phyloP scores from a whole-genome alignment of 2,797 vertebrate species.

The Esox masquinongy region DNA sequence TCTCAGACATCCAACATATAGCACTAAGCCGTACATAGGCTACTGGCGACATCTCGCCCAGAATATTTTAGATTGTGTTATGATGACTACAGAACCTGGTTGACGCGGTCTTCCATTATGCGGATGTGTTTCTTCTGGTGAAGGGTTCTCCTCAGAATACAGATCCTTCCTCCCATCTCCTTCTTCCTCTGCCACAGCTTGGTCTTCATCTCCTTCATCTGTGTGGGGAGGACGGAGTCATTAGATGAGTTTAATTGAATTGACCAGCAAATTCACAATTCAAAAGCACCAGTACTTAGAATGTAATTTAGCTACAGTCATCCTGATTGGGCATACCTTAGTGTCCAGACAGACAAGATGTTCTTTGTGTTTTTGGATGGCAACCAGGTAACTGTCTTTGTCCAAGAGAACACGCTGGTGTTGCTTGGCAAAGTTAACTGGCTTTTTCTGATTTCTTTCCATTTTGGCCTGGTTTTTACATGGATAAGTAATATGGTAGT shows the following conservation, averaged over 20 bases:
- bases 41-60: background rate
- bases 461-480: slow-evolving; percentile 2
- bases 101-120: slow-evolving; percentile 6
- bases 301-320: background rate
- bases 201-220: slow-evolving; percentile 3
- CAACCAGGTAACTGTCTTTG: background rate
- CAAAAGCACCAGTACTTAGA: background rate
- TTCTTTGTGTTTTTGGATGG: slow-evolving; percentile 8
- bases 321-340: background rate
- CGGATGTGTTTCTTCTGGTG: slow-evolving; percentile 18
- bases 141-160: slow-evolving; percentile 8
- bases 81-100: slow-evolving; percentile 10
- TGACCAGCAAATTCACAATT: too few species aligned
- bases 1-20: background rate
- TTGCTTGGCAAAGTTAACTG: slow-evolving; percentile 9
- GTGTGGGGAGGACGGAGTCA: background rate
- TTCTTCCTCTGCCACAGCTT: slow-evolving; percentile 5
- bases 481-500: background rate
- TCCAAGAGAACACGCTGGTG: slow-evolving; percentile 21
- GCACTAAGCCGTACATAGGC: background rate
- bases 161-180: slow-evolving; percentile 5
- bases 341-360: slow-evolving; percentile 2
- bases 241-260: too few species aligned
- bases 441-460: background rate
- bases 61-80: background rate